phyloP scores from a whole-genome alignment of 1,140 invertebrate genomes.

The Drosophila persimilis region DNA sequence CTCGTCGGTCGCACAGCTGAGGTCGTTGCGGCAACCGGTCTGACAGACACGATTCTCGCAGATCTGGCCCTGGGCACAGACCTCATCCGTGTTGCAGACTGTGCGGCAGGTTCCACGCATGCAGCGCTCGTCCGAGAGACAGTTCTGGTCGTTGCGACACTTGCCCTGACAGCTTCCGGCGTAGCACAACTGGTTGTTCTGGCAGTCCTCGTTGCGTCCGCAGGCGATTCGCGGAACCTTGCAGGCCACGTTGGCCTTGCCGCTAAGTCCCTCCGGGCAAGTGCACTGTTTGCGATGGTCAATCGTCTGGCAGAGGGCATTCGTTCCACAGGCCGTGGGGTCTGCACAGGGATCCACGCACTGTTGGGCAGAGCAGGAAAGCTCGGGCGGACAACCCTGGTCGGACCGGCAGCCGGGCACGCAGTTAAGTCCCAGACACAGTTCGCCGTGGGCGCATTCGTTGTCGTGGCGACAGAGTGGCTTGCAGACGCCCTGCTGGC shows the following conservation, averaged over 20 bases:
- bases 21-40: constrained; percentile 91
- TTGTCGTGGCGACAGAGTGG: constrained; percentile 89
- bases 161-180: constrained; percentile 89
- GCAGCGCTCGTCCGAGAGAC: constrained; percentile 92
- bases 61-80: constrained; percentile 91
- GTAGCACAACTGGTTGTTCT: constrained; percentile 88
- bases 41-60: constrained; percentile 94
- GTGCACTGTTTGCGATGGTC: constrained; percentile 89
- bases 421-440: constrained; percentile 92
- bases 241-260: constrained; percentile 90
- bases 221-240: constrained; percentile 87
- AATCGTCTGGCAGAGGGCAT: constrained; percentile 88
- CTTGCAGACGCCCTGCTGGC: constrained; percentile 87
- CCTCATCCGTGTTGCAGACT: constrained; percentile 92
- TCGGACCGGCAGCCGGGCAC: constrained; percentile 91
- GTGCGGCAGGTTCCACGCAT: constrained; percentile 90
- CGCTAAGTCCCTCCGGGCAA: constrained; percentile 89
- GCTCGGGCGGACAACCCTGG: constrained; percentile 88
- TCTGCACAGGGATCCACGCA: constrained; percentile 90
- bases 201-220: constrained; percentile 86
- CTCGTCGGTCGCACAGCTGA: constrained; percentile 88
- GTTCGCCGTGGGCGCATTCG: constrained; percentile 92
- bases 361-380: constrained; percentile 89
- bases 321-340: constrained; percentile 92
- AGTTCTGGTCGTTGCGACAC: constrained; percentile 91